These are phyloP conservation scores for Halictus quadricinctus DNA, from an alignment of 2,888 invertebrate genomes.

Conservation along the genomic window DNA sequence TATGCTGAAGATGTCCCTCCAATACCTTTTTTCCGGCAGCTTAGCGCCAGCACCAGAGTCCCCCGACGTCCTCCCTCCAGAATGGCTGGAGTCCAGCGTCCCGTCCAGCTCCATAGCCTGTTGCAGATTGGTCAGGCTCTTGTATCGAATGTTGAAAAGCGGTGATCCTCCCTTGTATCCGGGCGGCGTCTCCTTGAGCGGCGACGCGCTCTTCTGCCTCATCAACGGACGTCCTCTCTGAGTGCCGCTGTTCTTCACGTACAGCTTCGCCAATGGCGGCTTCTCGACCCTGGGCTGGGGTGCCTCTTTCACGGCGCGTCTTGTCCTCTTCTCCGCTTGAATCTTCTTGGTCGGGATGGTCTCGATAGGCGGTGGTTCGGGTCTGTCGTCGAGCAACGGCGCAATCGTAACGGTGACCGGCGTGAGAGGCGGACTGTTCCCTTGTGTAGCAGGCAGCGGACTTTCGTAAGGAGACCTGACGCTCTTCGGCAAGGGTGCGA, in stretches of 20 bases:
- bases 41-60: slow-evolving; percentile 91
- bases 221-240: slow-evolving; percentile 87
- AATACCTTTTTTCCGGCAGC: slow-evolving; percentile 89
- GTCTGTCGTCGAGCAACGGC: slow-evolving; percentile 86
- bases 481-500: slow-evolving; percentile 94
- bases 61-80: slow-evolving; percentile 93
- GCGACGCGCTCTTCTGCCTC: slow-evolving; percentile 89
- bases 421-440: slow-evolving; percentile 80
- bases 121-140: slow-evolving; percentile 87
- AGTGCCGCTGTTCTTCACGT: slow-evolving; percentile 89
- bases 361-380: slow-evolving; percentile 95
- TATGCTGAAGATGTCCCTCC: not conserved
- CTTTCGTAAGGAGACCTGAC: slow-evolving; percentile 86
- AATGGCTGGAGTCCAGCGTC: slow-evolving; percentile 95
- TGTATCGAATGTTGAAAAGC: slow-evolving; percentile 88
- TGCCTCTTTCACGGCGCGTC: slow-evolving; percentile 86
- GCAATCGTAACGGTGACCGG: slow-evolving; percentile 85
- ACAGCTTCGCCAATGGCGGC: slow-evolving; percentile 87
- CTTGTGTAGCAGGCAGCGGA: slow-evolving; percentile 70
- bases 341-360: slow-evolving; percentile 94
- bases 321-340: slow-evolving; percentile 90
- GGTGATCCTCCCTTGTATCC: slow-evolving; percentile 90
- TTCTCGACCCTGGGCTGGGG: slow-evolving; percentile 85
- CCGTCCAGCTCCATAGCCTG: slow-evolving; percentile 89
- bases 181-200: slow-evolving; percentile 88